Base-by-base conservation (phyloP, 1,140 invertebrate genomes). In the Parapsyche elsis region DNA sequence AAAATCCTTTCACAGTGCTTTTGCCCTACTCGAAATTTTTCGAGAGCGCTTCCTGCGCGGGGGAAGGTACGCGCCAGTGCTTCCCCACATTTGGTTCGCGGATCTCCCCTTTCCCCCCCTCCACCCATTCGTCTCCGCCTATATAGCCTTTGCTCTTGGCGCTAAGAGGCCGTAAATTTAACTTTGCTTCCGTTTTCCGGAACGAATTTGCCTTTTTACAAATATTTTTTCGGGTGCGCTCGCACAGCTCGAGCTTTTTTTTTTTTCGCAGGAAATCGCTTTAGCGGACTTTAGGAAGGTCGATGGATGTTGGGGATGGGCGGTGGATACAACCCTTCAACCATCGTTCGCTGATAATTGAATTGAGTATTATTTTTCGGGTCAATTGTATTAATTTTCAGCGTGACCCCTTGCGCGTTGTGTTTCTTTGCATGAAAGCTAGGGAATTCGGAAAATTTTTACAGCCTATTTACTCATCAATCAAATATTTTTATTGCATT, bases 151-250 rank as follows among this genome's bases (percentile, higher is more conserved):
- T 67, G 9, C 24, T 26, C 24, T 70, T 24, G 23, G 38, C 24
- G 64, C 59, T 46, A 49, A 71, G 53, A 80, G 38, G 71, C 24
- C 73, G 59, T 80, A 76, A 80, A 80, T 80, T 80, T 76, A 61
- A 67, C 71, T 76, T 57, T 57, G 57, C 79, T 67, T 76, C 79
- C 79, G 59, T 80, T 75, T 80, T 80, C 64, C 79, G 74, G 49
- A 24, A 75, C 71, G 59, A 64, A 75, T 80, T 80, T 80, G 73
- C 74, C 53, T 59, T 49, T 76, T 76, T 61, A 61, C 57, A 61
- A 61, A 61, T 21, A 61, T 19, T 16, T 61, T 19, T 61, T 61
- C 16, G 14, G 30, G 7, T 16, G 30, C 67, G 19, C 45, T 19
- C 30, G 38, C 26, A 45, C n/a, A n/a, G n/a, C 71, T 23, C 24